These are phyloP conservation scores for Dioctria linearis DNA, from an alignment of 2,888 invertebrate genomes.

Conservation along the genomic window DNA sequence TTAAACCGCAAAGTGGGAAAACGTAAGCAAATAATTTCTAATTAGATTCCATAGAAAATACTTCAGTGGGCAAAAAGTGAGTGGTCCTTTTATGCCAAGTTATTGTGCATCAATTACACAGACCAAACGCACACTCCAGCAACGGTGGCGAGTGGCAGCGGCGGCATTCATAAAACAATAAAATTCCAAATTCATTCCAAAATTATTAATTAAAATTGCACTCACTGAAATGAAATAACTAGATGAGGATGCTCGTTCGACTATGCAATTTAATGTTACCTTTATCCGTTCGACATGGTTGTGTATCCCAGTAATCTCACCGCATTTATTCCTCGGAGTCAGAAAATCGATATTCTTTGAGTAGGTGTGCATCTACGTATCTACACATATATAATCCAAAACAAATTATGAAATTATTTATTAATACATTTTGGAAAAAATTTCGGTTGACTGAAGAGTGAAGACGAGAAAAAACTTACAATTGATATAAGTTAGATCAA, in stretches of 20 bases:
- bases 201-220: constrained; percentile 57
- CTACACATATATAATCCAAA: no score
- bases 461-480: no score
- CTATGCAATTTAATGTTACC: constrained; percentile 39
- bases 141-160: background rate
- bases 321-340: no score
- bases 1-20: constrained; percentile 50
- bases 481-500: no score
- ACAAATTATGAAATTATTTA: no score
- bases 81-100: constrained; percentile 38
- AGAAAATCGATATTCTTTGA: no score
- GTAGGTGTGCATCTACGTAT: no score
- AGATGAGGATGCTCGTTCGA: constrained; percentile 39
- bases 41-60: constrained; percentile 51
- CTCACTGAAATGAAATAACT: constrained; percentile 50
- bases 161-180: constrained; percentile 50
- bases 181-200: constrained; percentile 54
- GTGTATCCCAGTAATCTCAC: no score
- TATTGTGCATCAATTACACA: constrained; percentile 29
- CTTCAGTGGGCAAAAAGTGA: constrained; percentile 42
- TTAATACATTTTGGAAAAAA: no score
- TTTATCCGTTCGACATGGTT: background rate
- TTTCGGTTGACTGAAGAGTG: no score
- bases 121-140: background rate
- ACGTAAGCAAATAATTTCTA: constrained; percentile 50